Conservation (phyloP, 1,140 invertebrate genomes). For the Bombus confusus region DNA sequence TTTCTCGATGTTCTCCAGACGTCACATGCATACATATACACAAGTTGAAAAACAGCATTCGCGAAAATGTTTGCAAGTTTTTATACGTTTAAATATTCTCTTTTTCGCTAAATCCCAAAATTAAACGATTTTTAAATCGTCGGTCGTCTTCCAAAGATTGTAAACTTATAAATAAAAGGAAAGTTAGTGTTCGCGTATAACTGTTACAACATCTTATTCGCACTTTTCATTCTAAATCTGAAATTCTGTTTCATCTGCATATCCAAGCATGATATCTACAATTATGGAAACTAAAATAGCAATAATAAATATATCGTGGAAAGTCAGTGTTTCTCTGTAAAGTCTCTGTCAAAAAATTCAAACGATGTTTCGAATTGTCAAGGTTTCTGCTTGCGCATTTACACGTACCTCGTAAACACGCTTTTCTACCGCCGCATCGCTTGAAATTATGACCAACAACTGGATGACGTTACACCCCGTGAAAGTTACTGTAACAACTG, state of each 20-base stretch:
- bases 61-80: neutral
- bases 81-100: neutral
- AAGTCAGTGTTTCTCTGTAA: neutral
- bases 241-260: neutral
- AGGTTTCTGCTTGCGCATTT: neutral
- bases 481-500: slow-evolving; percentile 35
- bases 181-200: no score
- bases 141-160: no score
- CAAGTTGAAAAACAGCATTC: neutral
- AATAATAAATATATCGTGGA: no score
- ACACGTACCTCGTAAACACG: slow-evolving; percentile 25
- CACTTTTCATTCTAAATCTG: neutral
- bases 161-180: no score
- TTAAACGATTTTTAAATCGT: neutral
- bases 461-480: neutral
- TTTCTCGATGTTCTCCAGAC: neutral
- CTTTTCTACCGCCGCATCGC: neutral
- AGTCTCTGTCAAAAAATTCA: neutral
- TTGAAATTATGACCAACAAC: slow-evolving; percentile 55
- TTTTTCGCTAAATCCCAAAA: no score
- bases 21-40: no score
- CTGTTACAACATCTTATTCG: no score
- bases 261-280: no score
- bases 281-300: no score
- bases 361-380: neutral